Conservation (phyloP, 2,797 vertebrate species). For the Propithecus perrieri region DNA sequence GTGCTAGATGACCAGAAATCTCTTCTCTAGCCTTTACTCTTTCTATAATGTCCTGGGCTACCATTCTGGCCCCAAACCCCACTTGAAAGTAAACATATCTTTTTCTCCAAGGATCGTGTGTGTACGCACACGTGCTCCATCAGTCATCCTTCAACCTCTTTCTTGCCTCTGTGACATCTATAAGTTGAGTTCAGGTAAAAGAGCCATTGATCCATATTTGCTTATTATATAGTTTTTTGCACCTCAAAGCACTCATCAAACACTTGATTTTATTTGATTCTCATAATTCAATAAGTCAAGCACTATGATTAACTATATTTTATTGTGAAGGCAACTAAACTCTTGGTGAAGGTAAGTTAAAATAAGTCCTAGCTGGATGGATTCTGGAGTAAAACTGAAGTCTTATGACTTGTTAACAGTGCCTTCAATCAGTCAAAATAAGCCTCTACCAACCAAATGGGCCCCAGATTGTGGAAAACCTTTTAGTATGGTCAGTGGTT, state of each 20-base stretch:
- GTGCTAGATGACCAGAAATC: background rate
- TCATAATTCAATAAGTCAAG: background rate
- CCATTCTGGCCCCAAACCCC: background rate
- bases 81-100: background rate
- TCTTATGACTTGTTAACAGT: background rate
- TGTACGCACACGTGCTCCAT: background rate
- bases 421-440: background rate
- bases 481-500: background rate
- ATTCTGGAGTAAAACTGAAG: background rate
- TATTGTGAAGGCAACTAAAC: background rate
- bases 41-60: background rate
- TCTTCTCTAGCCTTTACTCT: background rate
- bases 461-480: background rate
- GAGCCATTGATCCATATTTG: background rate
- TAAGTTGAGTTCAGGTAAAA: background rate
- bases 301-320: background rate
- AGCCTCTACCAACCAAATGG: background rate
- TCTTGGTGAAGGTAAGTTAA: background rate
- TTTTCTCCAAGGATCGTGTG: background rate
- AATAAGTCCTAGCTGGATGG: background rate
- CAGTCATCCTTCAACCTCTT: background rate
- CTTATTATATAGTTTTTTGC: background rate
- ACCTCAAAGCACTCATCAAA: background rate
- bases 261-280: background rate
- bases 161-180: background rate